phyloP scores from a whole-genome alignment of 2,888 invertebrate genomes.

The Eilema caniola region DNA sequence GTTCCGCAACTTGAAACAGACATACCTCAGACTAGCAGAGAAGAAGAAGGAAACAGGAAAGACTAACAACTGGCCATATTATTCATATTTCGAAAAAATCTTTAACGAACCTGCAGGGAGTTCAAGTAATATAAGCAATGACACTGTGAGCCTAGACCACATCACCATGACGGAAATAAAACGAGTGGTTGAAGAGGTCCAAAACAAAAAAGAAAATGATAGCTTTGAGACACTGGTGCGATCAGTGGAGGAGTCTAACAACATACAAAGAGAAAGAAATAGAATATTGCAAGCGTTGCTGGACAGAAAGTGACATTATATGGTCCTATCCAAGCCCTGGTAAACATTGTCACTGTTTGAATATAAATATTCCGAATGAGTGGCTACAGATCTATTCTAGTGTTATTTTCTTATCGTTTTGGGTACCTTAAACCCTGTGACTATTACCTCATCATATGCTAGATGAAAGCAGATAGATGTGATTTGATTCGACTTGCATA shows the following conservation, averaged over 20 bases:
- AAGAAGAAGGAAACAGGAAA: conserved; percentile 71
- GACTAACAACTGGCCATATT: conserved; percentile 76
- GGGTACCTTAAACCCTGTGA: too few species aligned
- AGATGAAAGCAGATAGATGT: too few species aligned
- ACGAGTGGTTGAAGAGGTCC: conserved; percentile 60
- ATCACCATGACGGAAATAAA: conserved; percentile 65
- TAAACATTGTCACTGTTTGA: too few species aligned
- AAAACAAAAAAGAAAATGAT: conserved; percentile 61
- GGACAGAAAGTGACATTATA: conserved; percentile 54
- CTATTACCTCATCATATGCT: too few species aligned
- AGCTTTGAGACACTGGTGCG: conserved; percentile 72
- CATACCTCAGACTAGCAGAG: conserved; percentile 72
- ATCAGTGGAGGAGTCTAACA: conserved; percentile 75
- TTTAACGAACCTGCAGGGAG: conserved; percentile 57
- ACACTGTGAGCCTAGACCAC: conserved; percentile 54
- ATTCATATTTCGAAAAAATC: conserved; percentile 74
- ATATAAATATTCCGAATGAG: too few species aligned
- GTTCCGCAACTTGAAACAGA: conserved; percentile 80
- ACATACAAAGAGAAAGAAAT: conserved; percentile 78
- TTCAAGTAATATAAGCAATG: conserved; percentile 28
- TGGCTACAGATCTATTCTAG: too few species aligned
- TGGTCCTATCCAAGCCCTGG: too few species aligned
- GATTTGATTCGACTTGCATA: too few species aligned
- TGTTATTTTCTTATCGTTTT: too few species aligned
- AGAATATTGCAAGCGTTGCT: conserved; percentile 74